phyloP scores from a whole-genome alignment of 2,113 vertebrate species.

The Sinocyclocheilus anophthalmus region DNA sequence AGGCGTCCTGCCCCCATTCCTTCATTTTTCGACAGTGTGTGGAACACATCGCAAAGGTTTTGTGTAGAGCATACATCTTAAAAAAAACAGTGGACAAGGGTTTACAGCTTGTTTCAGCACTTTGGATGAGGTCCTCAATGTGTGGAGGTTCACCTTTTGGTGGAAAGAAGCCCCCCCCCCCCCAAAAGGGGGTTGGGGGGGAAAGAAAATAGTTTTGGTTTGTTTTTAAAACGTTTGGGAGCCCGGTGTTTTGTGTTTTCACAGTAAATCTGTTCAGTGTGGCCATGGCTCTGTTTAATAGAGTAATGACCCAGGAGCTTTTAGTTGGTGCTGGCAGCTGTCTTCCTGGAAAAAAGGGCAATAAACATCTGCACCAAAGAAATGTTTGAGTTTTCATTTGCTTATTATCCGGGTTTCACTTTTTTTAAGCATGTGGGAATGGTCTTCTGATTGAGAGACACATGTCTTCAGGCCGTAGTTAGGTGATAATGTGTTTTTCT shows the following conservation, averaged over 20 bases:
- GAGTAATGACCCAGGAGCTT: conserved; percentile 60
- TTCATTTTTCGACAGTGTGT: conserved; percentile 65
- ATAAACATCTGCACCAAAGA: conserved; percentile 63
- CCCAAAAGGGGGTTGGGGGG: too few relatives aligned
- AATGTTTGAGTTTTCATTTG: conserved; percentile 58
- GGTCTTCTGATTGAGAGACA: conserved; percentile 11
- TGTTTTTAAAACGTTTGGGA: conserved; percentile 65
- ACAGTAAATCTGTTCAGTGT: conserved; percentile 64
- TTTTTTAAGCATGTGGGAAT: conserved; percentile 16
- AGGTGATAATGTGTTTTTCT: conserved; percentile 24
- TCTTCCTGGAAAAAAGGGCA: conserved; percentile 49
- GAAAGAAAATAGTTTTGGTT: too few relatives aligned
- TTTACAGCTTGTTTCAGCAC: conserved; percentile 56
- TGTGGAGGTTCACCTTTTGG: too few relatives aligned
- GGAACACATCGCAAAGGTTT: conserved; percentile 69
- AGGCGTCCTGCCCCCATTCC: conserved; percentile 64
- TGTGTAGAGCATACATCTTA: conserved; percentile 53
- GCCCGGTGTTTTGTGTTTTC: conserved; percentile 58
- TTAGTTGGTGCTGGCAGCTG: conserved; percentile 51
- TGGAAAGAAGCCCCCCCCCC: too few relatives aligned
- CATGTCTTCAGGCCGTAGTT: not conserved
- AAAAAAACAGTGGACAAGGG: conserved; percentile 54
- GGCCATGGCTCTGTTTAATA: conserved; percentile 58
- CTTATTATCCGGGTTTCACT: conserved; percentile 49
- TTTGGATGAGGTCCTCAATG: too few relatives aligned